A percentile compares a stretch with the other conserved stretches of the same genome.
phyloP scores from a whole-genome alignment of 2,113 vertebrate species.

The Redunca redunca region DNA sequence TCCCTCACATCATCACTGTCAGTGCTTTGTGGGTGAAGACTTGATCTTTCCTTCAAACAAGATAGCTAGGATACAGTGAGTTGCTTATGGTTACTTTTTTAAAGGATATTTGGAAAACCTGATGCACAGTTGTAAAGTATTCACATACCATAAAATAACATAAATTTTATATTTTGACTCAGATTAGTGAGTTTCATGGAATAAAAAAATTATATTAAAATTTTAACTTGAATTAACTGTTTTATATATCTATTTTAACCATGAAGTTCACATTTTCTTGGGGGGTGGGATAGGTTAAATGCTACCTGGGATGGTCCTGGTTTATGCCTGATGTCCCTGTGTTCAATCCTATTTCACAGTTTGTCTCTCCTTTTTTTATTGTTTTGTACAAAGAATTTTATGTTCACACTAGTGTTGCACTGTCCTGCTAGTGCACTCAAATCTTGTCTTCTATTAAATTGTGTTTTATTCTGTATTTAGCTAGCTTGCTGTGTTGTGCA shows the following conservation, averaged over 20 bases:
- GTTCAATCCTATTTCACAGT: neutral
- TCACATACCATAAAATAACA: neutral
- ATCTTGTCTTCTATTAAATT: neutral
- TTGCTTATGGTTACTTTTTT: neutral
- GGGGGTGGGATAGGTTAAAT: neutral
- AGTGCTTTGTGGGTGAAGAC: neutral
- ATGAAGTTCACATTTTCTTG: neutral
- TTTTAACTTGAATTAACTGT: neutral
- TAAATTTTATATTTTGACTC: neutral
- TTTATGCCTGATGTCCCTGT: neutral
- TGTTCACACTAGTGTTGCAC: neutral
- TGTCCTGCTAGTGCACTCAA: neutral
- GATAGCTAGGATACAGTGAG: neutral
- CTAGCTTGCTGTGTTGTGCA: neutral
- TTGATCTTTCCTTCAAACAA: neutral
- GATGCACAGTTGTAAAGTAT: neutral
- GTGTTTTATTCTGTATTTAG: neutral
- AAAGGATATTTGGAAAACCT: neutral
- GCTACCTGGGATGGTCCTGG: neutral
- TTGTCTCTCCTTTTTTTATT: neutral
- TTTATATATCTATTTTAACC: neutral
- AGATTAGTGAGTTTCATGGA: neutral
- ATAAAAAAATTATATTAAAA: neutral
- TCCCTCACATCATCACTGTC: neutral
- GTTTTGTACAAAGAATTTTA: neutral